Conservation (phyloP, 2,113 vertebrate genomes). For the Hippocampus abdominalis region DNA sequence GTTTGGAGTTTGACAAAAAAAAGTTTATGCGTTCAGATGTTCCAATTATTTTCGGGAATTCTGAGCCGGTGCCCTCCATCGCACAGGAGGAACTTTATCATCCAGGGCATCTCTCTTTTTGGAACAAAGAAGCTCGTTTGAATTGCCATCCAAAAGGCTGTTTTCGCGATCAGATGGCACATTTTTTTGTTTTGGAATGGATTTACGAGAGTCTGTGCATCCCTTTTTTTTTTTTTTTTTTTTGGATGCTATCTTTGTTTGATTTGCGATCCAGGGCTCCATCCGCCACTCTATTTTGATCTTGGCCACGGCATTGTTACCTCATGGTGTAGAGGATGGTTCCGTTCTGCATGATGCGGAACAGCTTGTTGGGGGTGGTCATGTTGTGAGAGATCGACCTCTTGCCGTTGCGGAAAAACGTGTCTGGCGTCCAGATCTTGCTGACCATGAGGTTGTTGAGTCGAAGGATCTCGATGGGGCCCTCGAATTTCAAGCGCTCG, state of each 20-base stretch:
- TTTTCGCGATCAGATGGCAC: conserved; percentile 59
- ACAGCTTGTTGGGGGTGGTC: conserved; percentile 85
- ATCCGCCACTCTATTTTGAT: conserved; percentile 51
- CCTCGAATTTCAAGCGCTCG: conserved; percentile 75
- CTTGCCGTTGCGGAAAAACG: conserved; percentile 82
- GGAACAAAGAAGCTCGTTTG: conserved; percentile 54
- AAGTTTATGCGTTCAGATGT: conserved; percentile 12
- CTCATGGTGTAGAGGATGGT: conserved; percentile 84
- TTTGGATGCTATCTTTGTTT: conserved; percentile 43
- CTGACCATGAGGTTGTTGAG: conserved; percentile 84
- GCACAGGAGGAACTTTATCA: conserved; percentile 1
- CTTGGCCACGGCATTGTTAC: conserved; percentile 64
- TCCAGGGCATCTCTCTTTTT: conserved; percentile 29
- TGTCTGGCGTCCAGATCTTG: conserved; percentile 83
- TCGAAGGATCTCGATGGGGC: conserved; percentile 79
- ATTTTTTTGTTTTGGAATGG: conserved; percentile 49
- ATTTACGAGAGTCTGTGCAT: conserved; percentile 49
- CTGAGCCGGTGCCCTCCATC: conserved; percentile 20
- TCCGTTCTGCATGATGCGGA: conserved; percentile 83
- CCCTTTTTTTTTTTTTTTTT: conserved; percentile 42
- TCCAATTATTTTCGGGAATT: conserved; percentile 16
- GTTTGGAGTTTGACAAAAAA: conserved; percentile 20
- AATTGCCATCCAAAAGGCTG: conserved; percentile 45
- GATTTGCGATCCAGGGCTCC: conserved; percentile 50
- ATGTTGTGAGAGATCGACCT: conserved; percentile 83